Base-by-base conservation (phyloP, 2,113 vertebrate genomes). In the Heliornis fulica region DNA sequence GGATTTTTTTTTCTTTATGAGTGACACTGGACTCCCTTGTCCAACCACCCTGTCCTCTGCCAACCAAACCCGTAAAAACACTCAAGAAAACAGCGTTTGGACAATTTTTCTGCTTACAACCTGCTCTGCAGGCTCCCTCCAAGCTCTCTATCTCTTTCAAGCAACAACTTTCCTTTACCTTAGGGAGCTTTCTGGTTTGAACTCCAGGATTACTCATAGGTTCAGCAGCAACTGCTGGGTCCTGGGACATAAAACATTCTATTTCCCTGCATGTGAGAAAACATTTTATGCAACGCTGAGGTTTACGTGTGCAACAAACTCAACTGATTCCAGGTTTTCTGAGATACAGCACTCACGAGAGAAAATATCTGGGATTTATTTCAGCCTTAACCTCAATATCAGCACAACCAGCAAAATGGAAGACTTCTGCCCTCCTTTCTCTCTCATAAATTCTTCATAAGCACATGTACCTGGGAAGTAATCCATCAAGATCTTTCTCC, bases 401-500 rank as follows among this genome's bases (percentile, higher is more conserved):
- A 34, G 68, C 53, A 31, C 71, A 51, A 72, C 90, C 89, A 89
- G 75, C 83, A 83, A 88, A 87, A 92, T 31, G 65, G 22, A 53
- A 51, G 82, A 48, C 53, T 91, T 75, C 66, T 61, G 75, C 79
- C 57, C 85, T 72, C 32, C 83, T 83, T 90, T 83, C 66, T 65
- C 51, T 40, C 59, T 83, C 88, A 50, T 86, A 80, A 94, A 94
- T 93, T 86, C 75, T 82, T 83, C 45, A 45, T 85, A 74, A 72
- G 85, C 83, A 57, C 36, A 26, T 23, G 0, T 34, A 40, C 43
- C 53, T 94, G 78, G 64, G 83, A 90, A 64, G 36, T 50, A 57
- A 90, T 83, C 91, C 63, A 79, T 96, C 92, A 72, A 60, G 57
- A 43, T n/a, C 76, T 82, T 89, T 60, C 69, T 91, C 64, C 71